Percentiles rank a stretch among this genome's conserved stretches.
Evolutionary conservation across 2,797 vertebrate species (phyloP).

Genomic region (Danio albolineatus): DNA sequence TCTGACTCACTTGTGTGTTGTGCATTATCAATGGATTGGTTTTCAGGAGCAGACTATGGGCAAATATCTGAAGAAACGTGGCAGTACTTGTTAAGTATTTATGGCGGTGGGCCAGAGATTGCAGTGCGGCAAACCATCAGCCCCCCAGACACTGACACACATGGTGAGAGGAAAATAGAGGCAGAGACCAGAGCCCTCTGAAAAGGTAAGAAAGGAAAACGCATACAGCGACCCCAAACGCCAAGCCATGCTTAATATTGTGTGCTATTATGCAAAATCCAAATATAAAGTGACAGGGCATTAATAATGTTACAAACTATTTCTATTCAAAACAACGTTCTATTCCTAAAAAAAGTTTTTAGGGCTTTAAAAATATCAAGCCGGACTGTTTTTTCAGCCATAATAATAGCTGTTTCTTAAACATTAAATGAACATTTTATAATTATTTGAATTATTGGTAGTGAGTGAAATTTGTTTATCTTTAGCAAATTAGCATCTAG

Average conservation of each 20-base stretch:
- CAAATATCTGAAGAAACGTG: conserved; percentile 99
- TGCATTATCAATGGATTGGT: not conserved
- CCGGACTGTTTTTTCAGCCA: too few relatives aligned
- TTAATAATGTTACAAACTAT: not conserved
- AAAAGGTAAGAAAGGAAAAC: conserved; percentile 62
- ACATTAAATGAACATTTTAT: not conserved
- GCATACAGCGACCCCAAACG: not conserved
- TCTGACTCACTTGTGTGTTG: not conserved
- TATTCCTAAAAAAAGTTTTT: not conserved
- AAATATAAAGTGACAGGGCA: not conserved
- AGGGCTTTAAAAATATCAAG: not conserved
- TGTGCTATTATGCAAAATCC: too few relatives aligned
- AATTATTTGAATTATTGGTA: not conserved
- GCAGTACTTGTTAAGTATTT: conserved; percentile 89
- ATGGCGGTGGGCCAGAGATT: conserved; percentile 92
- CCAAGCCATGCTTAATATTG: not conserved
- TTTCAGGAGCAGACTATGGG: conserved; percentile 93
- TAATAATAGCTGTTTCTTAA: not conserved
- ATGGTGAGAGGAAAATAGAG: conserved; percentile 95
- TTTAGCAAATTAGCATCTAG: too few relatives aligned
- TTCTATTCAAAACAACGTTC: not conserved
- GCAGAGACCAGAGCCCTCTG: conserved; percentile 93
- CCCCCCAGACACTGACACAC: conserved; percentile 82
- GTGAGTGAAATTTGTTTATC: too few relatives aligned
- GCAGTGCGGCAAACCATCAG: conserved; percentile 90